Base-by-base conservation (phyloP, 2,113 vertebrate species). In the Rhea pennata region DNA sequence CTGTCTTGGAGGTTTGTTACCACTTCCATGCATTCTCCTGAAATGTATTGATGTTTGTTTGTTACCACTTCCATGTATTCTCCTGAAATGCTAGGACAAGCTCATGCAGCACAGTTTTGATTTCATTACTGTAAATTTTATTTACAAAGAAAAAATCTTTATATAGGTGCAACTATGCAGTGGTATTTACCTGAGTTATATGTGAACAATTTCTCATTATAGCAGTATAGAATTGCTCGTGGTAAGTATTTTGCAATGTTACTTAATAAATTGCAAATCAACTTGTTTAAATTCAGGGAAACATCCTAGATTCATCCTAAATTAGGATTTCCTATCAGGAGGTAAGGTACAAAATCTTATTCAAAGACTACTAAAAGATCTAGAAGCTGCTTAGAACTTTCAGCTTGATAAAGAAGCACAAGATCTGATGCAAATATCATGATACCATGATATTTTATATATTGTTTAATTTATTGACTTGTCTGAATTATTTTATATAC, bases 401-500 rank as follows among this genome's bases (percentile, higher is more conserved):
- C 71, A n/a, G 33, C 54, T 67, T 90, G 64, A 90, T 71, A 40
- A 26, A 64, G 80, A 75, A 91, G 84, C 44, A 69, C 50, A 64
- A 65, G 36, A n/a, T 51, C 75, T 88, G 53, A 81, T 82, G 24
- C 56, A 88, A 88, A 85, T 44, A 92, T 53, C 69, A 36, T 65
- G 71, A 24, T 96, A 95, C 92, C 50, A 83, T 73, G 58, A 69
- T 91, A 92, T 93, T 95, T 94, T 91, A 88, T 73, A 8, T 93
- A 84, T 91, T 91, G 84, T 93, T 97, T 84, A 71, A 95, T 91
- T 95, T 96, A 83, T 93, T 91, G 85, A 65, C 51, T 92, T 62
- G 7, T 96, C 67, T 81, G 74, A 94, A 90, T 94, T 96, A 95
- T 96, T 96, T 96, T 91, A 88, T 90, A 77, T 69, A 75, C n/a